A percentile compares a stretch with the other conserved stretches of the same genome.
These are phyloP conservation scores for Carcina quercana DNA, from an alignment of 2,888 invertebrate species.

Conservation along the genomic window DNA sequence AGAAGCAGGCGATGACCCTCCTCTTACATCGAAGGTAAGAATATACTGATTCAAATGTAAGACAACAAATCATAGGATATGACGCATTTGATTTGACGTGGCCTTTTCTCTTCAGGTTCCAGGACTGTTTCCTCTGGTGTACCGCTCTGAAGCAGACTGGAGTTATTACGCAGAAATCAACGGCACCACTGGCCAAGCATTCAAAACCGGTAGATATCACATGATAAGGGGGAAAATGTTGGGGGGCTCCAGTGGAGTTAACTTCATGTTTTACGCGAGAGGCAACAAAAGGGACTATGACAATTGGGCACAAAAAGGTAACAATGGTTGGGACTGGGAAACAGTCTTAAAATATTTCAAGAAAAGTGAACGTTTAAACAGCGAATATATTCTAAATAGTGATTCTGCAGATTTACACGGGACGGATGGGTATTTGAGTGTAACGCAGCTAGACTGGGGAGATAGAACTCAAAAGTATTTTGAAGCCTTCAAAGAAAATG, in stretches of 20 bases:
- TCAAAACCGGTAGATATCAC: too few relatives aligned
- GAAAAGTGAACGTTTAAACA: constrained; percentile 64
- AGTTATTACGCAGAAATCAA: too few relatives aligned
- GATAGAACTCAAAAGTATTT: constrained; percentile 31
- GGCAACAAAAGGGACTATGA: constrained; percentile 72
- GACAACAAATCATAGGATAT: too few relatives aligned
- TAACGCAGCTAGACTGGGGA: constrained; percentile 55
- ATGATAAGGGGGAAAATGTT: too few relatives aligned
- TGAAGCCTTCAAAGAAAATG: constrained; percentile 50
- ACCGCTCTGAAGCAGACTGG: too few relatives aligned
- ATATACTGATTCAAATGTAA: too few relatives aligned
- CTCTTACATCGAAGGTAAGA: too few relatives aligned
- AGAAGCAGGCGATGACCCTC: too few relatives aligned
- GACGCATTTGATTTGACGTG: too few relatives aligned
- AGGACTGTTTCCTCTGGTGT: too few relatives aligned
- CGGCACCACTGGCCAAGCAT: too few relatives aligned
- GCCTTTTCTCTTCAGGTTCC: too few relatives aligned
- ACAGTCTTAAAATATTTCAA: constrained; percentile 56
- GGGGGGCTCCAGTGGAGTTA: constrained; percentile 76
- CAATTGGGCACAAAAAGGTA: constrained; percentile 69
- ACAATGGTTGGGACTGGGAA: constrained; percentile 70
- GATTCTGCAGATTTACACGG: constrained; percentile 38
- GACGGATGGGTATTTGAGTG: constrained; percentile 47
- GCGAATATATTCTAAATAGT: constrained; percentile 19
- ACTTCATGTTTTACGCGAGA: constrained; percentile 76